Evolutionary conservation across 2,888 invertebrate genomes (phyloP).

Genomic region (Aphrophora alni): DNA sequence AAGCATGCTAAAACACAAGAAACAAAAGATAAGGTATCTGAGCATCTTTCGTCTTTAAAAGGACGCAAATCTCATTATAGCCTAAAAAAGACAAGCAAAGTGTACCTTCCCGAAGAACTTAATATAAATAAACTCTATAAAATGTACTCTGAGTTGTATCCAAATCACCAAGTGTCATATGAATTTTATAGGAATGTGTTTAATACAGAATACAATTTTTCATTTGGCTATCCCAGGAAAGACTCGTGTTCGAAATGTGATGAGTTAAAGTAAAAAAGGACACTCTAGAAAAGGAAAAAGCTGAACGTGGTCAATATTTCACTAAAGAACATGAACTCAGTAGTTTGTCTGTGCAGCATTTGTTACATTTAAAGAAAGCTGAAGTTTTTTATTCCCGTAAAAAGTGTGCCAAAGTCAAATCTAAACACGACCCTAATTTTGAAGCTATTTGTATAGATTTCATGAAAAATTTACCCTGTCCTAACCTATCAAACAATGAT

Average conservation of each 20-base stretch:
- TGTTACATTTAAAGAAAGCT: slow-evolving; percentile 11
- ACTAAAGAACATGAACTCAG: background rate
- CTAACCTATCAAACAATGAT: background rate
- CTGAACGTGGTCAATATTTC: background rate
- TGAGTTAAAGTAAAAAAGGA: slow-evolving; percentile 15
- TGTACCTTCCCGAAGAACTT: slow-evolving; percentile 20
- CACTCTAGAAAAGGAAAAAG: background rate
- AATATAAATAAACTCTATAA: slow-evolving; percentile 20
- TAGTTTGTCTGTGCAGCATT: background rate
- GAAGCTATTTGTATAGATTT: slow-evolving; percentile 23
- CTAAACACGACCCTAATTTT: background rate
- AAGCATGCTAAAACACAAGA: slow-evolving; percentile 14
- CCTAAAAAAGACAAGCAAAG: slow-evolving; percentile 19
- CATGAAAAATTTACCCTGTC: slow-evolving; percentile 17
- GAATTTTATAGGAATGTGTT: slow-evolving; percentile 22
- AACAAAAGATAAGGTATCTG: slow-evolving; percentile 10
- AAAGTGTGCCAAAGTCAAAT: background rate
- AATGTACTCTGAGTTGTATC: slow-evolving; percentile 15
- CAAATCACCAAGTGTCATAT: slow-evolving; percentile 19
- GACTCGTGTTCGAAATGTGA: slow-evolving; percentile 20
- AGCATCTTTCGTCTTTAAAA: slow-evolving; percentile 10
- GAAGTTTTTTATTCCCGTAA: slow-evolving; percentile 12
- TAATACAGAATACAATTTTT: slow-evolving; percentile 19
- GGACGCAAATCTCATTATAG: slow-evolving; percentile 17
- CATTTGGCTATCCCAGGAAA: slow-evolving; percentile 22